phyloP scores from a whole-genome alignment of 2,113 vertebrate genomes.

The Irena cyanogastra region DNA sequence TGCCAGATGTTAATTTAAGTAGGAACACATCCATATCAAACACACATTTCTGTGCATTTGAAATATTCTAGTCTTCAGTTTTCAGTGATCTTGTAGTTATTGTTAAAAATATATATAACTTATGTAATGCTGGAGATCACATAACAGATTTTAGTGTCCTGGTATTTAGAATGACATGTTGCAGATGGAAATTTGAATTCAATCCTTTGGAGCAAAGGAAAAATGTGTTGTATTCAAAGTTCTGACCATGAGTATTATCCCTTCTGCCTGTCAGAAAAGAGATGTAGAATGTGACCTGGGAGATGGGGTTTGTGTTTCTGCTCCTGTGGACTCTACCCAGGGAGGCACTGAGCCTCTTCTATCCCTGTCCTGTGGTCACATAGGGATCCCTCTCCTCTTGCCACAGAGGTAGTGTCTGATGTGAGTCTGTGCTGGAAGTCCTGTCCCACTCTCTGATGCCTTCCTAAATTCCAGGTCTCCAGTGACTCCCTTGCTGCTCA shows the following conservation, averaged over 20 bases:
- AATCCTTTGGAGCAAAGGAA: neutral
- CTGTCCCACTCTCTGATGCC: neutral
- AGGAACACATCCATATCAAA: neutral
- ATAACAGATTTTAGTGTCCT: neutral
- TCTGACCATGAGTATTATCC: neutral
- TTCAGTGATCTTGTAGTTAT: neutral
- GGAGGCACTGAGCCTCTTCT: neutral
- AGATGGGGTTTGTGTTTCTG: neutral
- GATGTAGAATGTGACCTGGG: neutral
- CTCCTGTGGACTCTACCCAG: neutral
- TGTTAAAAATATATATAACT: neutral
- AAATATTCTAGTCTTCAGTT: neutral
- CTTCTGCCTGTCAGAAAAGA: neutral
- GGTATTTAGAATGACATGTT: neutral
- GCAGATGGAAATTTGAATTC: neutral
- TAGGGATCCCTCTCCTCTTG: accelerated
- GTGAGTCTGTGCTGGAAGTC: neutral
- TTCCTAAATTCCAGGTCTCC: neutral
- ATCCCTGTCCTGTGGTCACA: neutral
- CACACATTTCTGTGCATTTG: neutral
- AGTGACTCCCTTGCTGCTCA: neutral
- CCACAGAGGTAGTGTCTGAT: neutral
- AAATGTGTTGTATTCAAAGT: neutral
- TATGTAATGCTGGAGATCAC: neutral
- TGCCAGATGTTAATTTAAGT: neutral